Evolutionary conservation across 2,797 vertebrate genomes (phyloP).

Genomic region (Phylloscopus collybita): DNA sequence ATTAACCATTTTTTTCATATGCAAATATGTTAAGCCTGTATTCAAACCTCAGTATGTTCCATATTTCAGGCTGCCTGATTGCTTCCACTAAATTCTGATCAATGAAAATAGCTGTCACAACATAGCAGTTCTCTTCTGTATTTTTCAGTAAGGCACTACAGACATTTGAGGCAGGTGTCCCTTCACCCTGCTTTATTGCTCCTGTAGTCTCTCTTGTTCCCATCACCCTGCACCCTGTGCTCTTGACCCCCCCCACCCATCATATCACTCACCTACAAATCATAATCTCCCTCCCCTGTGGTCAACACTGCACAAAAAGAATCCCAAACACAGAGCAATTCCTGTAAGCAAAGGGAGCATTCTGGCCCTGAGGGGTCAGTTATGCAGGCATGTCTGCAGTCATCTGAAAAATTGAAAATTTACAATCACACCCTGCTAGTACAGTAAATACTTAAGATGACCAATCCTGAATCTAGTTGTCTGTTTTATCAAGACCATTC

Average conservation of each 20-base stretch:
- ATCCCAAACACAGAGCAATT: background rate
- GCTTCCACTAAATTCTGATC: background rate
- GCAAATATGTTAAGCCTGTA: background rate
- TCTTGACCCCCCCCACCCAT: background rate
- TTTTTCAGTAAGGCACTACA: background rate
- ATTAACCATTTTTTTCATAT: background rate
- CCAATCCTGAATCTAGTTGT: rapidly evolving
- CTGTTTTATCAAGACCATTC: background rate
- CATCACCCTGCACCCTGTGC: background rate
- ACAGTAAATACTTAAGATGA: background rate
- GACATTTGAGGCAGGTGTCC: background rate
- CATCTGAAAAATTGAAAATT: background rate
- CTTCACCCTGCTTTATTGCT: background rate
- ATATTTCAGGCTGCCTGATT: background rate
- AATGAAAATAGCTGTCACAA: background rate
- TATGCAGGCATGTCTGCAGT: background rate
- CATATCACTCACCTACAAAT: background rate
- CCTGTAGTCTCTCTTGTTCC: background rate
- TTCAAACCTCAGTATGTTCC: background rate
- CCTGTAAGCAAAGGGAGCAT: background rate
- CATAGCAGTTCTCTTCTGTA: background rate
- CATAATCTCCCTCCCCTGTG: background rate
- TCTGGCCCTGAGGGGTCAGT: background rate
- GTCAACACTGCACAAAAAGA: background rate
- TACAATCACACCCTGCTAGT: background rate